Conservation (phyloP, 2,888 invertebrate genomes). For the Conops quadrifasciatus region DNA sequence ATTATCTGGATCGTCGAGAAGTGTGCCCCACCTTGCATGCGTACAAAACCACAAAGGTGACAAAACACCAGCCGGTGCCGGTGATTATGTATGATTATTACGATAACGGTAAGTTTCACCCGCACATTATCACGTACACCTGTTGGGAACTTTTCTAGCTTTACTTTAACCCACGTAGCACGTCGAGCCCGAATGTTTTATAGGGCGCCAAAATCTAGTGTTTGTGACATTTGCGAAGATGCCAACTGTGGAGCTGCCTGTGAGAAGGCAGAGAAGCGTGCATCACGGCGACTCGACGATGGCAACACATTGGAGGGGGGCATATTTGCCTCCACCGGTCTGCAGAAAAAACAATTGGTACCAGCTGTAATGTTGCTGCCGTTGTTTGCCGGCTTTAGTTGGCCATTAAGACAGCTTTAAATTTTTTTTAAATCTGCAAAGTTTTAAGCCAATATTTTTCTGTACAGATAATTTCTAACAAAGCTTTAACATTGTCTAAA, state of each 20-base stretch:
- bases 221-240: slow-evolving; percentile 85
- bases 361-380: not conserved
- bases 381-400: not conserved
- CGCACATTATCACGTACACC: not conserved
- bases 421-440: not conserved
- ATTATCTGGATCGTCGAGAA: slow-evolving; percentile 73
- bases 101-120: slow-evolving; percentile 80
- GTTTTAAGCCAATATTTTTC: slow-evolving; percentile 8
- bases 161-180: slow-evolving; percentile 66
- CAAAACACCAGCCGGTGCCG: slow-evolving; percentile 85
- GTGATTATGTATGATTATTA: slow-evolving; percentile 91
- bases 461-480: slow-evolving; percentile 20
- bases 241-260: slow-evolving; percentile 67
- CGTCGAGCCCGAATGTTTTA: slow-evolving; percentile 86
- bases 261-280: slow-evolving; percentile 61
- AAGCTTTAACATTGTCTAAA: slow-evolving; percentile 11
- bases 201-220: slow-evolving; percentile 73
- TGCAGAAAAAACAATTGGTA: not conserved
- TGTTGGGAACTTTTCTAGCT: not conserved
- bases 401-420: not conserved
- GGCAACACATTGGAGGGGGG: slow-evolving; percentile 28
- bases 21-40: slow-evolving; percentile 89
- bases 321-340: not conserved
- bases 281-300: slow-evolving; percentile 50
- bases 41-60: slow-evolving; percentile 84